Conservation (phyloP, 2,797 vertebrate species). For the Austrolebias charrua region DNA sequence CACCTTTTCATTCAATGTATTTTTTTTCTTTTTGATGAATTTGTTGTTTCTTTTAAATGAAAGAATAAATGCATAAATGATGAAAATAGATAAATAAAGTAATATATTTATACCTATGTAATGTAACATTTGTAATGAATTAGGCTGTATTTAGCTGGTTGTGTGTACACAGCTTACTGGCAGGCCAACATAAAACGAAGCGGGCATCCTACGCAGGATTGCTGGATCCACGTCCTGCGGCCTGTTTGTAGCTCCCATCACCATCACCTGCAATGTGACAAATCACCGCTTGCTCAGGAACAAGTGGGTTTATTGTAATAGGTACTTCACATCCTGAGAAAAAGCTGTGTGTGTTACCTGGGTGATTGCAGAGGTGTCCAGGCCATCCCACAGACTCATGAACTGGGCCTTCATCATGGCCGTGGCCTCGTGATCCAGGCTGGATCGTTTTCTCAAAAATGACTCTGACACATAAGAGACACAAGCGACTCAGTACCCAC, state of each 20-base stretch:
- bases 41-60: no score
- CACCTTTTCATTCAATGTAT: no score
- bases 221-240: slow-evolving; percentile 83
- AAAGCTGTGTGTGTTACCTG: slow-evolving; percentile 66
- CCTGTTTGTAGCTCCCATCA: slow-evolving; percentile 85
- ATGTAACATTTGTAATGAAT: not conserved
- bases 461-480: slow-evolving; percentile 69
- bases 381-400: slow-evolving; percentile 87
- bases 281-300: not conserved
- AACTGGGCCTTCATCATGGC: slow-evolving; percentile 90
- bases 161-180: slow-evolving; percentile 69
- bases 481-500: not conserved
- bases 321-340: not conserved
- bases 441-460: slow-evolving; percentile 83
- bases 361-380: slow-evolving; percentile 76
- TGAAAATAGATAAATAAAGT: no score
- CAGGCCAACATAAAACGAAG: slow-evolving; percentile 78
- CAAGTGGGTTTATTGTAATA: not conserved
- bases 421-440: slow-evolving; percentile 83
- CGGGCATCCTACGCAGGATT: slow-evolving; percentile 82
- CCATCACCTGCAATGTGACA: slow-evolving; percentile 75
- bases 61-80: no score
- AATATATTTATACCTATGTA: not conserved
- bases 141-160: not conserved
- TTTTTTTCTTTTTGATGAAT: no score